Conservation (phyloP, 1,140 invertebrate species). For the Heliconius himera region DNA sequence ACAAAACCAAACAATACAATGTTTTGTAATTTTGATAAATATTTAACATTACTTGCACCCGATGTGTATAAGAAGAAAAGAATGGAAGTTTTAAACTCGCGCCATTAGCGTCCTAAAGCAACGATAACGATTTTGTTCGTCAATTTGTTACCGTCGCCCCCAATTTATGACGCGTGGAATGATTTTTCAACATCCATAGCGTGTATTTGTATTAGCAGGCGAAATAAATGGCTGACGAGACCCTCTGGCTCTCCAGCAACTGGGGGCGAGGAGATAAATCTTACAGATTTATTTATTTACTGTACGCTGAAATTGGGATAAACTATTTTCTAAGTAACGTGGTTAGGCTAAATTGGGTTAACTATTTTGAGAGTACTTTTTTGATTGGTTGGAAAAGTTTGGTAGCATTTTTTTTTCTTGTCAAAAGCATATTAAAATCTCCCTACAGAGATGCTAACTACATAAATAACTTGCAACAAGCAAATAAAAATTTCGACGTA, state of each 20-base stretch:
- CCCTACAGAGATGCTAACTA: too few relatives aligned
- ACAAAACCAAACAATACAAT: background rate
- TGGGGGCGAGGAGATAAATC: slow-evolving; percentile 13
- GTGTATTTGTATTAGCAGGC: slow-evolving; percentile 16
- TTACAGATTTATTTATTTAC: slow-evolving; percentile 11
- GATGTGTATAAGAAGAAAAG: background rate
- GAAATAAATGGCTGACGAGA: slow-evolving; percentile 14
- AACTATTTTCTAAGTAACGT: background rate
- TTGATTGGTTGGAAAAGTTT: too few relatives aligned
- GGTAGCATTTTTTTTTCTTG: too few relatives aligned
- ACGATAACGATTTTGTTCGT: slow-evolving; percentile 14
- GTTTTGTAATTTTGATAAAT: slow-evolving; percentile 15
- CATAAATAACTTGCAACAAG: too few relatives aligned
- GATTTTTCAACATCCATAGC: slow-evolving; percentile 19
- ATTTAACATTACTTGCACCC: slow-evolving; percentile 10
- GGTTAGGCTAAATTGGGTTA: background rate
- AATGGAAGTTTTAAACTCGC: slow-evolving; percentile 13
- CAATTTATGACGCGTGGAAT: slow-evolving; percentile 22
- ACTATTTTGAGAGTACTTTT: background rate
- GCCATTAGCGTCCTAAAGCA: slow-evolving; percentile 7
- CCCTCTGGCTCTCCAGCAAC: slow-evolving; percentile 3
- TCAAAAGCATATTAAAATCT: too few relatives aligned
- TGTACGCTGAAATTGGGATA: background rate
- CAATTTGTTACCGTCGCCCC: slow-evolving; percentile 21
- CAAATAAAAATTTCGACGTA: too few relatives aligned